A percentile compares a stretch with the other conserved stretches of the same genome.
phyloP scores from a whole-genome alignment of 2,113 vertebrate genomes.

The Paramormyrops kingsleyae region DNA sequence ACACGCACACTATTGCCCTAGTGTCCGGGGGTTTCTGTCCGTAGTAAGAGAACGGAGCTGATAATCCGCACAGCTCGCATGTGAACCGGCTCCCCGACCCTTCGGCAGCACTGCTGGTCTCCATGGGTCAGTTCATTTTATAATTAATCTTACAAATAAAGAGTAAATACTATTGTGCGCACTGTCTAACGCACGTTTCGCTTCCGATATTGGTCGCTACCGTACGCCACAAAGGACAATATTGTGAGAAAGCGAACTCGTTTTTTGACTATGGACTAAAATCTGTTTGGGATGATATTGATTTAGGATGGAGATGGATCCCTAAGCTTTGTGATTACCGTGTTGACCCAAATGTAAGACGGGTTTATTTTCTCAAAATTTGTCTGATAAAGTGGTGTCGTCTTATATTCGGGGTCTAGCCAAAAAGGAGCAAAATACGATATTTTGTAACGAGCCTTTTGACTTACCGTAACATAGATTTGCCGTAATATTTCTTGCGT shows the following conservation, averaged over 20 bases:
- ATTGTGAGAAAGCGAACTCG: background rate
- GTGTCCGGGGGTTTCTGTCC: slow-evolving; percentile 75
- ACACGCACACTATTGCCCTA: slow-evolving; percentile 67
- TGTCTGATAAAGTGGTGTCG: too few species aligned
- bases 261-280: background rate
- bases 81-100: slow-evolving; percentile 53
- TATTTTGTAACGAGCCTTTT: too few species aligned
- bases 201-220: background rate
- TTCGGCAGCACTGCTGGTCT: slow-evolving; percentile 29
- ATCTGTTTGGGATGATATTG: background rate
- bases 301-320: background rate
- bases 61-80: slow-evolving; percentile 70
- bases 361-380: background rate
- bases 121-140: slow-evolving; percentile 46
- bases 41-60: slow-evolving; percentile 61
- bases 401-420: too few species aligned
- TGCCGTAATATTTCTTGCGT: too few species aligned
- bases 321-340: too few species aligned
- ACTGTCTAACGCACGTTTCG: background rate
- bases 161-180: background rate
- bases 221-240: background rate
- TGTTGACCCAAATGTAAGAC: background rate
- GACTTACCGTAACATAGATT: too few species aligned
- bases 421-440: too few species aligned
- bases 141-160: background rate